A percentile compares a stretch with the other conserved stretches of the same genome.
phyloP scores from a whole-genome alignment of 2,797 vertebrate species.

The Leptodactylus fallax region DNA sequence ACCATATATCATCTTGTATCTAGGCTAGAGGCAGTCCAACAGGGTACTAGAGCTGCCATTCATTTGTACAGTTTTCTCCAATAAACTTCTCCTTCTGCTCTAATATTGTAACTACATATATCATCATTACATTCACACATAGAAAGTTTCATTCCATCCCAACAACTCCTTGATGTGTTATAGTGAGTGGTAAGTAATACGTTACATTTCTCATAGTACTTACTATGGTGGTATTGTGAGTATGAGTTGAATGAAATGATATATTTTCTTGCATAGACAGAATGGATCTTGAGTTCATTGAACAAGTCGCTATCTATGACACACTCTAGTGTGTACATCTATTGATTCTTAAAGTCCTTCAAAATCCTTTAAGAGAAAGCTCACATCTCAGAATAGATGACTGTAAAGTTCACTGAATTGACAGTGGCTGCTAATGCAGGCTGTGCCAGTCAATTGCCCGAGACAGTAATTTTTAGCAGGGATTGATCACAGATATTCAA shows the following conservation, averaged over 20 bases:
- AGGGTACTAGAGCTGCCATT: no score
- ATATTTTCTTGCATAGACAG: neutral
- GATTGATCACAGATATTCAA: slow-evolving; percentile 43
- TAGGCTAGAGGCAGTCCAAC: no score
- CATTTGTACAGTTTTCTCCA: no score
- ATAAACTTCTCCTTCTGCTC: no score
- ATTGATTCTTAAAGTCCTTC: slow-evolving; percentile 24
- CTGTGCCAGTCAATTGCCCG: slow-evolving; percentile 16
- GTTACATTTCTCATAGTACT: no score
- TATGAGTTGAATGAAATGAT: neutral
- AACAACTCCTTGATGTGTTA: no score
- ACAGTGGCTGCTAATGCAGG: slow-evolving; percentile 3
- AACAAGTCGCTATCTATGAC: neutral
- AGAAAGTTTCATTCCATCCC: no score
- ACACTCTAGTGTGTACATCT: neutral
- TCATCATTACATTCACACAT: no score
- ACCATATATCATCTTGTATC: no score
- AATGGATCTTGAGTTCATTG: slow-evolving; percentile 1
- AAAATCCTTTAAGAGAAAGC: neutral
- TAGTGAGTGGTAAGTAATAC: no score
- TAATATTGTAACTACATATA: no score
- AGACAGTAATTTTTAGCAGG: neutral
- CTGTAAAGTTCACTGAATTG: slow-evolving; percentile 49
- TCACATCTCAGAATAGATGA: neutral
- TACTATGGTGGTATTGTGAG: no score